phyloP scores from a whole-genome alignment of 1,140 invertebrate species.

The Scaptodrosophila lebanonensis region DNA sequence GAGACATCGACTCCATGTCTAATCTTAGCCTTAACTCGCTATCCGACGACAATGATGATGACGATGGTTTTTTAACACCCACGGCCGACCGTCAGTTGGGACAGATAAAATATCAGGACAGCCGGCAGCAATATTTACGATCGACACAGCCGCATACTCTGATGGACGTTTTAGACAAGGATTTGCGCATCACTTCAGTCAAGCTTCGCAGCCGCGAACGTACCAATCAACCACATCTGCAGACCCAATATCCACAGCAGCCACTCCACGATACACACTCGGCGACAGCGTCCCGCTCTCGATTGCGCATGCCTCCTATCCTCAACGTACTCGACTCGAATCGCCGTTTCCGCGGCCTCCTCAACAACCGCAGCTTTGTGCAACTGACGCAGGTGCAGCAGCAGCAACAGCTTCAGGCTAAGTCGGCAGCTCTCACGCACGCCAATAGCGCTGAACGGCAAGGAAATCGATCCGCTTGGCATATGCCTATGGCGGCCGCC shows the following conservation, averaged over 20 bases:
- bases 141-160: slow-evolving; percentile 37
- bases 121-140: slow-evolving; percentile 14
- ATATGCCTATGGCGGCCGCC: slow-evolving; percentile 55
- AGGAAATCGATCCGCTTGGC: slow-evolving; percentile 59
- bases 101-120: slow-evolving; percentile 12
- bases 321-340: slow-evolving; percentile 66
- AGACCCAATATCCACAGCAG: slow-evolving; percentile 7
- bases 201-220: slow-evolving; percentile 50
- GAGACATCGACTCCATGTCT: slow-evolving; percentile 55
- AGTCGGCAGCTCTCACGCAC: slow-evolving; percentile 59
- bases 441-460: slow-evolving; percentile 27
- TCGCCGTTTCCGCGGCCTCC: slow-evolving; percentile 52
- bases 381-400: slow-evolving; percentile 68
- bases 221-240: slow-evolving; percentile 10
- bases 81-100: slow-evolving; percentile 32
- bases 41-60: slow-evolving; percentile 45
- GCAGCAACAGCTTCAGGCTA: slow-evolving; percentile 44
- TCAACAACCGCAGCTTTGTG: slow-evolving; percentile 67
- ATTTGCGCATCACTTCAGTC: slow-evolving; percentile 53
- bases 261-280: slow-evolving; percentile 18
- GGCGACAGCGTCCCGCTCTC: slow-evolving; percentile 24
- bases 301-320: slow-evolving; percentile 67
- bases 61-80: slow-evolving; percentile 58
- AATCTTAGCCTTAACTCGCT: slow-evolving; percentile 62
- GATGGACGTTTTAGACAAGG: slow-evolving; percentile 48